These are phyloP conservation scores for Brenthis daphne DNA, from an alignment of 2,888 invertebrate genomes.

Conservation along the genomic window DNA sequence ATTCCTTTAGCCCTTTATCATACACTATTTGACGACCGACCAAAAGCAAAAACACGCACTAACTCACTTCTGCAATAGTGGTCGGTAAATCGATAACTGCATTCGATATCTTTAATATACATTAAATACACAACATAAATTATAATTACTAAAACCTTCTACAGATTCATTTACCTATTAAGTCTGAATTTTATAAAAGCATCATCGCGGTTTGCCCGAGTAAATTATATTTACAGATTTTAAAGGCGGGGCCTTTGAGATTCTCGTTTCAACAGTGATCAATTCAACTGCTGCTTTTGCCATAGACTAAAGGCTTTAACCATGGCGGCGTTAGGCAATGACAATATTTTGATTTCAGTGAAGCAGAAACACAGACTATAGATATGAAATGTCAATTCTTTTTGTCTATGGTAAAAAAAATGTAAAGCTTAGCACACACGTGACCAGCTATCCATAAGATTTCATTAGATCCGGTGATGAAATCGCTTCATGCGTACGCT, in stretches of 20 bases:
- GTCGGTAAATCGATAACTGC: constrained; percentile 71
- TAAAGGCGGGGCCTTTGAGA: constrained; percentile 77
- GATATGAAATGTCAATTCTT: constrained; percentile 1
- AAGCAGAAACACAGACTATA: neutral
- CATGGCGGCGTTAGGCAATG: constrained; percentile 29
- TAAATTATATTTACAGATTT: constrained; percentile 68
- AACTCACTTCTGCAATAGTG: constrained; percentile 59
- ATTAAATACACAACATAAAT: constrained; percentile 27
- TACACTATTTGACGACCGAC: constrained; percentile 51
- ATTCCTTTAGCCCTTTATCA: constrained; percentile 46
- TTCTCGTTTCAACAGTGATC: constrained; percentile 75
- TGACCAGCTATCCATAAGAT: neutral
- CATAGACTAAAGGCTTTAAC: constrained; percentile 45
- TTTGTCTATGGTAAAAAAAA: neutral
- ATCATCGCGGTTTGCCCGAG: constrained; percentile 71
- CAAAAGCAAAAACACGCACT: constrained; percentile 60
- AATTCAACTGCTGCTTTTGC: constrained; percentile 68
- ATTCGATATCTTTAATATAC: constrained; percentile 24
- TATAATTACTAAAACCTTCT: constrained; percentile 33
- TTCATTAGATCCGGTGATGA: too few relatives aligned
- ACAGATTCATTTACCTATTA: constrained; percentile 62
- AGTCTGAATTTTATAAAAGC: constrained; percentile 62
- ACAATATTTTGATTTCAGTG: constrained; percentile 19
- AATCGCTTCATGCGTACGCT: too few relatives aligned
- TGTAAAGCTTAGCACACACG: neutral